phyloP scores from a whole-genome alignment of 2,113 vertebrate species.

The Lepus timidus region DNA sequence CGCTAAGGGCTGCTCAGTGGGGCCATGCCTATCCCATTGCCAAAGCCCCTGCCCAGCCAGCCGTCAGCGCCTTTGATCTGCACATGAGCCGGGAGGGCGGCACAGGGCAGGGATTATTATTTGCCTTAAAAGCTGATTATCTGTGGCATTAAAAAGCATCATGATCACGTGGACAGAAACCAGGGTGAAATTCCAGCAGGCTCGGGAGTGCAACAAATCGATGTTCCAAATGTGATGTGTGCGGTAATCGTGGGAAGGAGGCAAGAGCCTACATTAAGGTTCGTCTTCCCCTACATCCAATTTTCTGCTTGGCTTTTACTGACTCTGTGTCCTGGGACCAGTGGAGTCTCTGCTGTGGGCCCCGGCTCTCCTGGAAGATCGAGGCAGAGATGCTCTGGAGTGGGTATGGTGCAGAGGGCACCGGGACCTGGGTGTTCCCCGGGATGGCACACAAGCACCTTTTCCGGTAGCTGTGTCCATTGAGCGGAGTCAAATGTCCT shows the following conservation, averaged over 20 bases:
- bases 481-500: not conserved
- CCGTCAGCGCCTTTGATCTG: not conserved
- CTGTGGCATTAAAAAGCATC: not conserved
- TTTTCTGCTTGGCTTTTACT: not conserved
- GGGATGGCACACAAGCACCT: not conserved
- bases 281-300: not conserved
- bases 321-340: not conserved
- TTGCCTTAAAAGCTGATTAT: constrained; percentile 22
- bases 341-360: not conserved
- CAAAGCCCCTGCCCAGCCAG: not conserved
- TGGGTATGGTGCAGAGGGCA: not conserved
- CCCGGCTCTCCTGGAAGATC: not conserved
- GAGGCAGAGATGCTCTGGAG: not conserved
- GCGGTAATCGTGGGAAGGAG: not conserved
- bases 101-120: not conserved
- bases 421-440: not conserved
- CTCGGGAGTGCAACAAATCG: not conserved
- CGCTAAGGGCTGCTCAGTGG: fast-evolving
- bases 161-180: not conserved
- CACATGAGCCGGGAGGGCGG: not conserved
- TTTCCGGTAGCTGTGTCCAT: not conserved
- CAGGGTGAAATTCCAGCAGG: not conserved
- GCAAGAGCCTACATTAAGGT: not conserved
- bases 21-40: not conserved
- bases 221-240: not conserved